phyloP scores from a whole-genome alignment of 2,113 vertebrate species.

The Hypocryptadius cinnamomeus region DNA sequence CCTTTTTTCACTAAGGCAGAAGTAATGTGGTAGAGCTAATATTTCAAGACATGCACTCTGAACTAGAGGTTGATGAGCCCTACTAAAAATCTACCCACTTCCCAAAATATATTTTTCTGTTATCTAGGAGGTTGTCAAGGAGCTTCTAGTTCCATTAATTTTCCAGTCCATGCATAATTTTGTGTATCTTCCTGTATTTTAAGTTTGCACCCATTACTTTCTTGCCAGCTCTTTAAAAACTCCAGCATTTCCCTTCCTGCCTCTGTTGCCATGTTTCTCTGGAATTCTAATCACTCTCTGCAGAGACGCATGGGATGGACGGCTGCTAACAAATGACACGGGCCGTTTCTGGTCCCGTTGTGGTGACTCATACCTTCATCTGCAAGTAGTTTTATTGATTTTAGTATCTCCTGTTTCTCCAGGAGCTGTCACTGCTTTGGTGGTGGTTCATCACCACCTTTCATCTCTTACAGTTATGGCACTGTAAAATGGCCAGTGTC shows the following conservation, averaged over 20 bases:
- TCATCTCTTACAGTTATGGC: not conserved
- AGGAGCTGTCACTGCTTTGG: conserved; percentile 26
- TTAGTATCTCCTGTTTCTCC: conserved; percentile 42
- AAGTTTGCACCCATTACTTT: conserved; percentile 60
- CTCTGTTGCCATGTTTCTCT: not conserved
- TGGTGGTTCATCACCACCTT: conserved; percentile 35
- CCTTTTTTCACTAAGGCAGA: not conserved
- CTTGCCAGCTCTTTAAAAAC: not conserved
- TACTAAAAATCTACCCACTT: conserved; percentile 25
- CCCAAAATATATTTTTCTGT: conserved; percentile 43
- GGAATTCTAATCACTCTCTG: not conserved
- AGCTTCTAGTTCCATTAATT: conserved; percentile 53
- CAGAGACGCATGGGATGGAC: not conserved
- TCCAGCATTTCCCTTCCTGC: not conserved
- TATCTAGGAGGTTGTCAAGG: conserved; percentile 59
- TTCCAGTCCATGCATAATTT: conserved; percentile 54
- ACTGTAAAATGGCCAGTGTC: not conserved
- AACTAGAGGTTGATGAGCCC: conserved; percentile 1
- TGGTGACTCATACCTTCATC: conserved; percentile 46
- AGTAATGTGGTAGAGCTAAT: not conserved
- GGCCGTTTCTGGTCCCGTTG: conserved; percentile 32
- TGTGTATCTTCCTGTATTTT: conserved; percentile 53
- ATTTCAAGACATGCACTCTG: not conserved
- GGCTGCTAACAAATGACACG: conserved; percentile 26
- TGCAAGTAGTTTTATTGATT: conserved; percentile 56